phyloP scores from a whole-genome alignment of 2,888 invertebrate genomes.

The Dryobota labecula region DNA sequence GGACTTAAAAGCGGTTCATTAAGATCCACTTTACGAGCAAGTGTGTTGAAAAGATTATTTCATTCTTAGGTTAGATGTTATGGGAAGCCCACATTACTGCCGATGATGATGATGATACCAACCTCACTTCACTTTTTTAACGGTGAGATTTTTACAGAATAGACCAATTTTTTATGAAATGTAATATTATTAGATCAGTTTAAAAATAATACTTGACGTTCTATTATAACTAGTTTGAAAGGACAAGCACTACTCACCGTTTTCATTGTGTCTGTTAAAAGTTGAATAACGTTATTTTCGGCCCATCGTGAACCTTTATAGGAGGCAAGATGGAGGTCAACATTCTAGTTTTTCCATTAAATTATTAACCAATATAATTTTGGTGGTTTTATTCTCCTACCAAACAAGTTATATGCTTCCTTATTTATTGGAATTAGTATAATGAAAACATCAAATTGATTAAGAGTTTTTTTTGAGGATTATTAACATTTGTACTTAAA shows the following conservation, averaged over 20 bases:
- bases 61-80: no score
- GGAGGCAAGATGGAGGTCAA: slow-evolving; percentile 37
- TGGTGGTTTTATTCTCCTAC: slow-evolving; percentile 5
- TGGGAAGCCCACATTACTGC: no score
- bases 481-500: background rate
- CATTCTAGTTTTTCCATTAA: slow-evolving; percentile 40
- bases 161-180: background rate
- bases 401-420: slow-evolving; percentile 46
- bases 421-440: slow-evolving; percentile 21
- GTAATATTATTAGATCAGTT: background rate
- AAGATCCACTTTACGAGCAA: no score
- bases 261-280: slow-evolving; percentile 46
- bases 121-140: background rate
- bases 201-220: background rate
- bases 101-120: no score
- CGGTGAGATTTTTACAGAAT: background rate
- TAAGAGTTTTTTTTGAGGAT: background rate
- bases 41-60: no score
- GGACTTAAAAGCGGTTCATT: no score
- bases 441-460: slow-evolving; percentile 9
- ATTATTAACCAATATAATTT: slow-evolving; percentile 8
- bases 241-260: slow-evolving; percentile 37
- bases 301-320: slow-evolving; percentile 43
- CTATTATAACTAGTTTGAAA: background rate
- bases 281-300: slow-evolving; percentile 26